Evolutionary conservation across 2,113 vertebrate species (phyloP), one percentile per base, ranked within the genome.

Genomic region (Furnarius figulus): DNA sequence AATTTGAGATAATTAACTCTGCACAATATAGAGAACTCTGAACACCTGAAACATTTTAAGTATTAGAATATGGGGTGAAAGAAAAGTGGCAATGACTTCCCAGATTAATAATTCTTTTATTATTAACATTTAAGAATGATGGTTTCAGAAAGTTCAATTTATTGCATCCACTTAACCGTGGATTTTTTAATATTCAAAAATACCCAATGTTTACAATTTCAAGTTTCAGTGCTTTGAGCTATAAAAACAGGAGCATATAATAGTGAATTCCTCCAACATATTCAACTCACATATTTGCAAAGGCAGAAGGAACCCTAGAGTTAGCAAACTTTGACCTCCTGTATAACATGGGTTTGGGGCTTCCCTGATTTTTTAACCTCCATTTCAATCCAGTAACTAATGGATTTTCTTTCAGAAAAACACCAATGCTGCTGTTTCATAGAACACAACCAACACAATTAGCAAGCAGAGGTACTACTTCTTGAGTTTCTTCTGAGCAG

Each of bases 401-500:
- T 5, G 10, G 6, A 91, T 28, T 89, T 86, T 37, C 63, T 70
- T 75, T 52, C 55, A 35, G n/a, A 68, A 80, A 89, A 85, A 70
- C 50, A 63, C 12, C 4, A 8, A 40, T 0, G 3, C 23, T 10
- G 14, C 67, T 14, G 49, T 42, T 89, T 71, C 17, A 28, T 4
- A 4, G 87, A 61, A 53, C 14, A 25, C 37, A 76, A 25, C 53
- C 28, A 75, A 85, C 63, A 93, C n/a, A n/a, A 35, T 8, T 24
- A 46, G 25, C 63, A 33, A 46, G 67, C 47, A 73, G 73, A 42
- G 92, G 14, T 5, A 17, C 98, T 97, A 99, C 96, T 99, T 99
- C 96, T 99, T 99, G 58, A 99, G 98, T 72, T 99, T 99, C 97
- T 99, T 99, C 61, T 99, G 99, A 14, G 99, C 99, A 1, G 99